Percentiles rank a stretch among this genome's conserved stretches.
Conservation (phyloP, 2,797 vertebrate species). For the Enteromius afrohamiltoni region DNA sequence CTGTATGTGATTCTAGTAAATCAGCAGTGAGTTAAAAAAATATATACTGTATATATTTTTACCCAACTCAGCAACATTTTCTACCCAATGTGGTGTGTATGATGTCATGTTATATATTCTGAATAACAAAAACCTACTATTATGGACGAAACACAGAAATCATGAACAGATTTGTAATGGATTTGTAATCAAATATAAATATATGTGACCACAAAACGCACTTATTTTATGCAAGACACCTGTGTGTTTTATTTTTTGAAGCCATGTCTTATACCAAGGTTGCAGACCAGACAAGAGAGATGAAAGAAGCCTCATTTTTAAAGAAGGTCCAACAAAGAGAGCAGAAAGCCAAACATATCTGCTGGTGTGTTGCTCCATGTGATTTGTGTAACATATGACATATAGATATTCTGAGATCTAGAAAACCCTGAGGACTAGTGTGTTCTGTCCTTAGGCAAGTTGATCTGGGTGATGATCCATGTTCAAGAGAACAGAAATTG, state of each 20-base stretch:
- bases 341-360: constrained; percentile 79
- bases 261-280: constrained; percentile 71
- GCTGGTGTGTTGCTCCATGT: constrained; percentile 74
- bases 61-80: constrained; percentile 1
- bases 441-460: constrained; percentile 78
- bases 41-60: neutral
- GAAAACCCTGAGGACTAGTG: neutral
- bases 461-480: constrained; percentile 79
- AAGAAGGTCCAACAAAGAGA: constrained; percentile 79
- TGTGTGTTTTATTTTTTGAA: constrained; percentile 53
- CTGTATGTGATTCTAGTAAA: constrained; percentile 8
- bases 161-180: neutral
- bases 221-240: neutral
- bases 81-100: neutral
- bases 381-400: neutral
- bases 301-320: constrained; percentile 86
- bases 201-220: neutral
- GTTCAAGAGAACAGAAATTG: constrained; percentile 72
- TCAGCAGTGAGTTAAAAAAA: neutral
- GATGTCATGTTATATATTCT: neutral
- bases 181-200: constrained; percentile 4
- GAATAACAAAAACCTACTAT: neutral
- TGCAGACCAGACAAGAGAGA: constrained; percentile 73
- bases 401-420: neutral
- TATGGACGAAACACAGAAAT: neutral